phyloP scores from a whole-genome alignment of 2,797 vertebrate genomes.

The Sebastes umbrosus region DNA sequence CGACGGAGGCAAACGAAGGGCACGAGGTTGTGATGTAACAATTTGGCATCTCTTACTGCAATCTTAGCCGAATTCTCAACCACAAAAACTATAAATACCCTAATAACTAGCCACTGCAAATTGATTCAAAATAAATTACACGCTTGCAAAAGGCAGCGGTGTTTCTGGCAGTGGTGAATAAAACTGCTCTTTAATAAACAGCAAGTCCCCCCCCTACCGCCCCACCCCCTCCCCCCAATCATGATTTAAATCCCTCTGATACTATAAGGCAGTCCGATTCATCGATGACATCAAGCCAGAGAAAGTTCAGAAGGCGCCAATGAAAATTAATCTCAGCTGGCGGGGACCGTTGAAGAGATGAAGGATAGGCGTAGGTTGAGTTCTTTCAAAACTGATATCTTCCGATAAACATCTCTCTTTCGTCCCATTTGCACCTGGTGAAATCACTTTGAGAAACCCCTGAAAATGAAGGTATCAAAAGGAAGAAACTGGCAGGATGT shows the following conservation, averaged over 20 bases:
- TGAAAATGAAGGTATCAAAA: constrained; percentile 45
- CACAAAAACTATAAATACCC: constrained; percentile 49
- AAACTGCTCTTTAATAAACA: constrained; percentile 49
- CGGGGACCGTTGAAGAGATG: constrained; percentile 10
- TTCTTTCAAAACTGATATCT: constrained; percentile 34
- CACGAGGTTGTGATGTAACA: constrained; percentile 5
- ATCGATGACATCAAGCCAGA: constrained; percentile 71
- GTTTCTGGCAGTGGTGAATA: constrained; percentile 64
- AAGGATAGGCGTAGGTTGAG: constrained; percentile 34
- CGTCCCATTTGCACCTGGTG: background rate
- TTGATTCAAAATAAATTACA: constrained; percentile 45
- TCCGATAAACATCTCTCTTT: constrained; percentile 35
- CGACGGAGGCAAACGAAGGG: constrained; percentile 15
- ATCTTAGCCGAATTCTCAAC: constrained; percentile 29
- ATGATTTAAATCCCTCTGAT: constrained; percentile 78
- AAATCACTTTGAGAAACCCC: constrained; percentile 41
- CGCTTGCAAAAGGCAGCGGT: constrained; percentile 35
- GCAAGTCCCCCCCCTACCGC: background rate
- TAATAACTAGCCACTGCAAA: constrained; percentile 65
- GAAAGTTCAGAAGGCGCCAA: constrained; percentile 53
- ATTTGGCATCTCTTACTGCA: constrained; percentile 49
- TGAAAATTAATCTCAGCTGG: constrained; percentile 57
- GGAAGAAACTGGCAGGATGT: constrained; percentile 13
- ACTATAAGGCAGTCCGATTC: constrained; percentile 82
- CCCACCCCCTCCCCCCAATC: constrained; percentile 4